Conservation (phyloP, 2,113 vertebrate species). For the Tupaia tana region DNA sequence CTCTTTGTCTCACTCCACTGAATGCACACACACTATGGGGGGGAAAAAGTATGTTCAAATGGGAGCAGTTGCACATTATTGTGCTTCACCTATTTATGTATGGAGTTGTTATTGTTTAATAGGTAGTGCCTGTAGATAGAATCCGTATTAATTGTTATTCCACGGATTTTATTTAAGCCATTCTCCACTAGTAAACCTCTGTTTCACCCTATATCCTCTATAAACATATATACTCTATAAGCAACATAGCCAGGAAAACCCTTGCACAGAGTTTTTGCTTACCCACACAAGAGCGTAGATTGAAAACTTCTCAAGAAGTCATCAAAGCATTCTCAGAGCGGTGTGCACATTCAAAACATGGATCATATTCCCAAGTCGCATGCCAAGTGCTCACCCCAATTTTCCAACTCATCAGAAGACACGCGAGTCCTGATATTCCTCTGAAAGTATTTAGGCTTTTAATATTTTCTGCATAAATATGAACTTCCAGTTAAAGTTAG, state of each 20-base stretch:
- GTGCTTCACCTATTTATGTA: neutral
- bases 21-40: no score
- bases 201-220: neutral
- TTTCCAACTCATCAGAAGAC: neutral
- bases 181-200: neutral
- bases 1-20: no score
- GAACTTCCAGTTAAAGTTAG: neutral
- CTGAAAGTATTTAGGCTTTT: neutral
- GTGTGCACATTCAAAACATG: neutral
- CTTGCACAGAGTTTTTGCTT: neutral
- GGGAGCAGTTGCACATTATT: no score
- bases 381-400: neutral
- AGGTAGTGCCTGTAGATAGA: neutral
- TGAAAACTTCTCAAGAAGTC: neutral
- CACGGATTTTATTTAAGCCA: neutral
- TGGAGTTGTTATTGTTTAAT: no score
- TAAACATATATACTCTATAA: neutral
- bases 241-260: no score
- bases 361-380: neutral
- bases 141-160: neutral
- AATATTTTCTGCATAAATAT: neutral
- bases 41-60: neutral
- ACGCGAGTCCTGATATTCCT: accelerated
- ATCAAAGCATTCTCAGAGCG: neutral
- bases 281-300: neutral